Evolutionary conservation across 2,888 invertebrate species (phyloP).

Genomic region (Torymus tubicola): DNA sequence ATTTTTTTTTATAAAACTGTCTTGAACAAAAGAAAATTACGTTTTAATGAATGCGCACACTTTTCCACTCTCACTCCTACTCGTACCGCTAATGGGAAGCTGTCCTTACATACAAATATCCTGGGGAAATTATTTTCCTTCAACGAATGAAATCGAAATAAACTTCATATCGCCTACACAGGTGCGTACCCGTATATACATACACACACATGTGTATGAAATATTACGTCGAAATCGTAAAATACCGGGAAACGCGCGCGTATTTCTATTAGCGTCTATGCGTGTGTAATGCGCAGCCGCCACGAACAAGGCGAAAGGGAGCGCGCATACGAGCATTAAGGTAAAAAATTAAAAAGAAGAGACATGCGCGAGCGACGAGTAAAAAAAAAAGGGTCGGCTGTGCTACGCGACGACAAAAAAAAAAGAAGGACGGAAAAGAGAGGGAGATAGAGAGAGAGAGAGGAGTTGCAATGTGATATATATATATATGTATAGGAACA

Average conservation of each 20-base stretch:
- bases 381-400: conserved; percentile 36
- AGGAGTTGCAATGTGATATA: neutral
- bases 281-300: too few relatives aligned
- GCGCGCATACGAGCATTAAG: conserved; percentile 11
- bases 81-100: too few relatives aligned
- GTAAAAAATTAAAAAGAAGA: conserved; percentile 47
- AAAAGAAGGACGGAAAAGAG: conserved; percentile 15
- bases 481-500: neutral
- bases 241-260: conserved; percentile 40
- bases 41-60: too few relatives aligned
- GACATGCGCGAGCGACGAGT: neutral
- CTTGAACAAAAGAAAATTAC: too few relatives aligned
- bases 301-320: neutral
- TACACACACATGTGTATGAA: neutral
- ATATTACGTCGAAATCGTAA: conserved; percentile 22
- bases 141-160: conserved; percentile 13
- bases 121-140: neutral
- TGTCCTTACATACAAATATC: too few relatives aligned
- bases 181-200: neutral
- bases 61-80: too few relatives aligned
- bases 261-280: conserved; percentile 39
- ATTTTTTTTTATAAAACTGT: too few relatives aligned
- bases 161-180: conserved; percentile 3
- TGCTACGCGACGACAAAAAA: neutral
- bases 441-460: conserved; percentile 27